Base-by-base conservation (phyloP, 2,797 vertebrate species). In the Enteromius anoplus region DNA sequence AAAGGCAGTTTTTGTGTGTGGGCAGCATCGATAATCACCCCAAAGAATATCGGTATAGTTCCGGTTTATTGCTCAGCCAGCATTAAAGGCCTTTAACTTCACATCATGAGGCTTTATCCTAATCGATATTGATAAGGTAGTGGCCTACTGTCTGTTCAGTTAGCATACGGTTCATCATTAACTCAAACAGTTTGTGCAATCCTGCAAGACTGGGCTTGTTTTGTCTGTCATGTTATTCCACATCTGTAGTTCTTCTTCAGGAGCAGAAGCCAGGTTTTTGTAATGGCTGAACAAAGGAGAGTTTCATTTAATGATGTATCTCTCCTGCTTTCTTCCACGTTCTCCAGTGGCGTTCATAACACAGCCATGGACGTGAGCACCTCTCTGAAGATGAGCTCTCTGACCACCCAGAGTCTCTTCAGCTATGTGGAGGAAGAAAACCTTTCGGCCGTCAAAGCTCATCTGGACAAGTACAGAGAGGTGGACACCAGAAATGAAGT, bases 401-500 rank as follows among this genome's bases (percentile, higher is more conserved):
- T 97, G 86, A 92, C 96, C 83, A 92, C 95, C 87, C 98, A 99
- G 93, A 99, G 94, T 86, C 95, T 99, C 69, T 96, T 99, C 88
- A 94, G 94, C 86, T 97, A 96, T 0, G 96, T 99, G 72, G 98
- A 99, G 90, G 97, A 99, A 91, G 97, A 98, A 86, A 98, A 99
- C 83, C 93, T 99, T 89, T 93, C 94, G 75, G 97, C 96, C 83
- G 86, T 99, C 90, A 97, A 95, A 89, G 95, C 96, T 0, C 95
- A 98, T 86, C 94, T 99, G 88, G 98, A 99, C 90, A 98, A 97
- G 86, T 97, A 97, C 93, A 96, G 92, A 85, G 97, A 99, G 84
- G 96, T 99, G 26, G 97, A 99, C 93, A 96, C 98, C 91, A 95
- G 97, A 86, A 97, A 98, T 72, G 98, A 99, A 91, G 98, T 99